phyloP scores from a whole-genome alignment of 1,140 invertebrate species.

The Drosophila serrata region DNA sequence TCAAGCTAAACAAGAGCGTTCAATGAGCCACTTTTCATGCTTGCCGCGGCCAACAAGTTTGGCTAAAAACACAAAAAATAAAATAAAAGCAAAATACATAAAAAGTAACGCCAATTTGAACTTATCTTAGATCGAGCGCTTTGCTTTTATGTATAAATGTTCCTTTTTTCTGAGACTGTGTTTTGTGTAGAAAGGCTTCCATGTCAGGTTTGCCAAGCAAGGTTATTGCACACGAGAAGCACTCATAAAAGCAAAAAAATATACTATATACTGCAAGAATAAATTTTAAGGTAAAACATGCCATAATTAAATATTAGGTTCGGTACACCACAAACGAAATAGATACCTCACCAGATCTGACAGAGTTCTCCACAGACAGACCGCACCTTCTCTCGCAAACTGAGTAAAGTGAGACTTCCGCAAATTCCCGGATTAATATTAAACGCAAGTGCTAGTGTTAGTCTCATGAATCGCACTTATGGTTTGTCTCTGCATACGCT shows the following conservation, averaged over 20 bases:
- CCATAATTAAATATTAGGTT: constrained; percentile 74
- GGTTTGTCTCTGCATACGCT: constrained; percentile 45
- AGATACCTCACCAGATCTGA: constrained; percentile 1
- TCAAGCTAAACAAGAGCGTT: constrained; percentile 42
- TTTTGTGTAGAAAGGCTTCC: constrained; percentile 47
- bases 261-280: constrained; percentile 50
- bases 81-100: constrained; percentile 32
- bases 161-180: constrained; percentile 9
- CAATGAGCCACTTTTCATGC: constrained; percentile 68
- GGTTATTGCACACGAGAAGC: constrained; percentile 70
- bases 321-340: constrained; percentile 51
- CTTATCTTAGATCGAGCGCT: constrained; percentile 68
- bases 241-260: constrained; percentile 27
- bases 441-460: constrained; percentile 31
- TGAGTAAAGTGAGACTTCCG: constrained; percentile 59
- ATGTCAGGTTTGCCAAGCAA: constrained; percentile 59
- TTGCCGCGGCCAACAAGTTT: constrained; percentile 24
- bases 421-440: constrained; percentile 62
- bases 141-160: constrained; percentile 21
- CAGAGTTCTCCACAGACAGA: constrained; percentile 2
- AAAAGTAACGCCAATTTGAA: constrained; percentile 53
- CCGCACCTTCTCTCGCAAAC: constrained; percentile 29
- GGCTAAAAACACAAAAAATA: constrained; percentile 1
- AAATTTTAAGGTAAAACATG: constrained; percentile 48
- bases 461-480: constrained; percentile 20